Evolutionary conservation across 2,888 invertebrate species (phyloP), one percentile per base, ranked within the genome.

Genomic region (Bhutanitis thaidina): DNA sequence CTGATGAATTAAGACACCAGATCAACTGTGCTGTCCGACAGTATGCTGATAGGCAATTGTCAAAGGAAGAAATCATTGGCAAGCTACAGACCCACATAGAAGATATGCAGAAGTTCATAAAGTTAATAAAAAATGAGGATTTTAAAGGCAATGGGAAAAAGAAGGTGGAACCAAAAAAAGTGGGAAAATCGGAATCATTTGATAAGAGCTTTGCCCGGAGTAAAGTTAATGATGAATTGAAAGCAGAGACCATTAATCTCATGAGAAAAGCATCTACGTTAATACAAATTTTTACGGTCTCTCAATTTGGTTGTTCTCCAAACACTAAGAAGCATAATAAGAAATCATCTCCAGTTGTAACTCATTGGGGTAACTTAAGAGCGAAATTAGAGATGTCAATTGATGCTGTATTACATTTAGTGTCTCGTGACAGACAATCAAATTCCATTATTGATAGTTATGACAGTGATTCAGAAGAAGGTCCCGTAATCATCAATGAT

Each of bases 61-160:
- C 98, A 87, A 98, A 99, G 80, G 98, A 98, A 70, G 98, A 98
- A 80, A 91, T 99, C 13, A 98, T 99, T 14, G 92, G 92, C 39
- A 99, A 99, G 80, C 89, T 99, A 14, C 98, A 98, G 82, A 97
- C 97, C 0, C 99, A 99, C 87, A 97, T 99, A 48, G 94, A 95
- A 37, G 99, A 99, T 82, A 91, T 99, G 81, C 99, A 99, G 79
- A 93, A 98, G 59, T 99, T 99, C 74, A 98, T 99, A 62, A 94
- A 95, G 64, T 95, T 98, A 70, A 91, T 99, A 67, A 99, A 99
- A 91, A 94, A 94, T 60, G 94, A 94, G 65, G 93, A 67, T 78
- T 87, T 86, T 63, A 77, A 77, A 60, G 69, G 56, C 10, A 80
- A 73, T 29, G 56, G 67, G 1, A 77, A 74, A 58, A 35, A 59